Evolutionary conservation across 1,140 invertebrate genomes (phyloP).

Genomic region (silkworm (Bombyx mori)): DNA sequence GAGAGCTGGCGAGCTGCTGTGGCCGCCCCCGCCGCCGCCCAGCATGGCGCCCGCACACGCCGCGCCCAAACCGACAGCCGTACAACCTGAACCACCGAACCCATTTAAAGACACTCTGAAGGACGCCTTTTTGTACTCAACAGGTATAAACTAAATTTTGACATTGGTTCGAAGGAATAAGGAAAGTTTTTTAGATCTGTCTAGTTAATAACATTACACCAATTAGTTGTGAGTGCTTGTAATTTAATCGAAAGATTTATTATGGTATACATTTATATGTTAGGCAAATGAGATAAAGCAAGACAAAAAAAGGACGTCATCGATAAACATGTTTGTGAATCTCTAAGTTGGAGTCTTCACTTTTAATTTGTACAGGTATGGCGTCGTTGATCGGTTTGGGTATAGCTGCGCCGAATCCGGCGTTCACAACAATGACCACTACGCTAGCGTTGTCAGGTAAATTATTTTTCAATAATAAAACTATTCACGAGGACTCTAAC

Average conservation of each 20-base stretch:
- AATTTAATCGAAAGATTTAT: too few species aligned
- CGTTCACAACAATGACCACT: slow-evolving; percentile 90
- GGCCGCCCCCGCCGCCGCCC: slow-evolving; percentile 82
- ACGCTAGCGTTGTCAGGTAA: slow-evolving; percentile 84
- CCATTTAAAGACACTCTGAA: slow-evolving; percentile 75
- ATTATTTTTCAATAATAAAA: background rate
- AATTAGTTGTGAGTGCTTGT: too few species aligned
- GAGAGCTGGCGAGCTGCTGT: slow-evolving; percentile 81
- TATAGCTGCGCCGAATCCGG: slow-evolving; percentile 82
- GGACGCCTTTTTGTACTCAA: slow-evolving; percentile 79
- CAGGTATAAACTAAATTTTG: slow-evolving; percentile 63
- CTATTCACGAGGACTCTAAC: too few species aligned
- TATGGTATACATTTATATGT: too few species aligned
- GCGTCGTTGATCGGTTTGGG: slow-evolving; percentile 81
- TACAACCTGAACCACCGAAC: slow-evolving; percentile 52
- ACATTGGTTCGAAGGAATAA: too few species aligned
- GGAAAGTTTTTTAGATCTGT: too few species aligned
- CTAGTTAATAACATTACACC: too few species aligned
- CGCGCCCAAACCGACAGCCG: slow-evolving; percentile 51
- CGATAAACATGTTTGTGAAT: too few species aligned
- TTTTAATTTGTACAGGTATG: slow-evolving; percentile 67
- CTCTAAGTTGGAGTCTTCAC: too few species aligned
- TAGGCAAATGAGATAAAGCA: too few species aligned
- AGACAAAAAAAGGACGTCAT: too few species aligned
- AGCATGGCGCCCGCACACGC: slow-evolving; percentile 62